A percentile compares a stretch with the other conserved stretches of the same genome.
Conservation (phyloP, 2,888 invertebrate species). For the Athripsodes cinereus region DNA sequence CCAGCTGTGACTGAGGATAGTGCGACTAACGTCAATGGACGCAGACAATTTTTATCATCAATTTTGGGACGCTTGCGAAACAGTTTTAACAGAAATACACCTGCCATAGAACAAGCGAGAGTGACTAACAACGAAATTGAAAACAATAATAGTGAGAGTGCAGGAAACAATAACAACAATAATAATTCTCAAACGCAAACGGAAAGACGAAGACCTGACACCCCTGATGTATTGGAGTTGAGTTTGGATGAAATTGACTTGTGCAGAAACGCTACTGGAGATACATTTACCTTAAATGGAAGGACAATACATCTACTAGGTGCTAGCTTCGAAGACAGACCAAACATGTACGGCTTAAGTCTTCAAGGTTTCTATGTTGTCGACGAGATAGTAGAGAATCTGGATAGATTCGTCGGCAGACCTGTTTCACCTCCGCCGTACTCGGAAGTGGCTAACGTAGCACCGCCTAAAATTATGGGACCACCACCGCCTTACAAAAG, state of each 20-base stretch:
- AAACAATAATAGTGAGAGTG: constrained; percentile 28
- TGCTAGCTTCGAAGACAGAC: constrained; percentile 41
- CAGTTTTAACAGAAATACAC: constrained; percentile 15
- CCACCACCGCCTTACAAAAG: constrained; percentile 41
- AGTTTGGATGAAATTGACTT: constrained; percentile 34
- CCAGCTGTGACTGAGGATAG: background rate
- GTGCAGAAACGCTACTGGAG: constrained; percentile 26
- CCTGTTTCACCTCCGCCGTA: constrained; percentile 39
- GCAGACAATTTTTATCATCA: constrained; percentile 19
- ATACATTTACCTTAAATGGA: constrained; percentile 45
- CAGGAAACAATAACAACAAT: constrained; percentile 7
- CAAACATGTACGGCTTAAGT: constrained; percentile 30
- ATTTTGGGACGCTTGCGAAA: constrained; percentile 22
- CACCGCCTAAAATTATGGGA: constrained; percentile 39
- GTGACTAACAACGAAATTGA: constrained; percentile 38
- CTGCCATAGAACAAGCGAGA: constrained; percentile 36
- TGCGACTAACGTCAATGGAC: constrained; percentile 6
- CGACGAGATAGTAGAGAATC: constrained; percentile 19
- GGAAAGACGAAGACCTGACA: constrained; percentile 36
- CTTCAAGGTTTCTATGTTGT: constrained; percentile 23
- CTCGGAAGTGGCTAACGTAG: constrained; percentile 36
- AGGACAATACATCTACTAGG: constrained; percentile 43
- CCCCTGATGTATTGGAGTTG: constrained; percentile 41
- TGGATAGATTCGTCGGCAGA: constrained; percentile 22
- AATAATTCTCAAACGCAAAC: background rate